Evolutionary conservation across 35 echinoderm and acorn worm species (phyloP).

Genomic region (Apostichopus parvimensis): DNA sequence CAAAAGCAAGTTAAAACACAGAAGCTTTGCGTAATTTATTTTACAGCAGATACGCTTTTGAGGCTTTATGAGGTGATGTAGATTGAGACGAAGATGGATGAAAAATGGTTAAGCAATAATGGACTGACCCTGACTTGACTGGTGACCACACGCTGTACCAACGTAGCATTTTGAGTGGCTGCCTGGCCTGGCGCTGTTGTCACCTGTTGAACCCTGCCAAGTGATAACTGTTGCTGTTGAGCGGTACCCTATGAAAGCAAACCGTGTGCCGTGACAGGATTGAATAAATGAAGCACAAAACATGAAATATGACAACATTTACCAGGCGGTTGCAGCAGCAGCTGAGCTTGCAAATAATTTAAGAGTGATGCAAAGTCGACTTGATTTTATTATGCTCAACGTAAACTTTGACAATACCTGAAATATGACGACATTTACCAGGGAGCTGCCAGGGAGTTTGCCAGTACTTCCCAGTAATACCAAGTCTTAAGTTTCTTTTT

Average conservation of each 20-base stretch:
- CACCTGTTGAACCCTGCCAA: constrained; percentile 67
- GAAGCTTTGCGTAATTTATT: no score
- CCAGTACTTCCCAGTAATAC: background rate
- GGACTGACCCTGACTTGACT: constrained; percentile 65
- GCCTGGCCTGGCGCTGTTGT: constrained; percentile 34
- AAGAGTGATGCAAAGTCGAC: background rate
- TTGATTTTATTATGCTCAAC: no score
- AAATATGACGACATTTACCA: background rate
- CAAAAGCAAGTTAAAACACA: no score
- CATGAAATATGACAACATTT: background rate
- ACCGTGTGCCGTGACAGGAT: constrained; percentile 9
- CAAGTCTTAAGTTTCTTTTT: background rate
- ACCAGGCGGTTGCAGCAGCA: background rate
- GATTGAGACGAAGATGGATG: no score
- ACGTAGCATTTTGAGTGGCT: constrained; percentile 43
- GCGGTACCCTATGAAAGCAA: constrained; percentile 34
- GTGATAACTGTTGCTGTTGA: constrained; percentile 60
- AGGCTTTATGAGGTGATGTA: no score
- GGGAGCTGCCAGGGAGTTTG: background rate
- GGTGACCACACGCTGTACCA: constrained; percentile 69
- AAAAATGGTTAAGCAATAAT: constrained; percentile 23
- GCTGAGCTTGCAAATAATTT: background rate
- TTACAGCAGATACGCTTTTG: no score
- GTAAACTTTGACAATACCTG: background rate
- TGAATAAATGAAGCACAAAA: background rate